phyloP scores from a whole-genome alignment of 2,888 invertebrate genomes.

The Protonemura montana region DNA sequence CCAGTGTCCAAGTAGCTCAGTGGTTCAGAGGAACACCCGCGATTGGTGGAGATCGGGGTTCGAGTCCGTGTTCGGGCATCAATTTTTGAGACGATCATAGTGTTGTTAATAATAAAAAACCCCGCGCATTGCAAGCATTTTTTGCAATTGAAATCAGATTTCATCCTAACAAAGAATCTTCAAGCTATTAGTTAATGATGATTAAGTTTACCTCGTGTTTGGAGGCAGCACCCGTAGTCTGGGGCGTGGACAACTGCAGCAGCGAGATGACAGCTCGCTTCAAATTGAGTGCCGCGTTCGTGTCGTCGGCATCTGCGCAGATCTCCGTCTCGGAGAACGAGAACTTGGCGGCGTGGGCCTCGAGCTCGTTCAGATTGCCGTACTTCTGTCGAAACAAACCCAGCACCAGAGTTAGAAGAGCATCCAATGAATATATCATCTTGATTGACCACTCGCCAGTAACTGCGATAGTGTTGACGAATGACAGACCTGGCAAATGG shows the following conservation, averaged over 20 bases:
- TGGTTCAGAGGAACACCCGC: too few species aligned
- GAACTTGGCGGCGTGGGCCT: constrained; percentile 76
- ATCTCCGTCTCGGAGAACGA: constrained; percentile 78
- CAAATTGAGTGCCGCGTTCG: constrained; percentile 82
- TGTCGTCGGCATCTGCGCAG: constrained; percentile 77
- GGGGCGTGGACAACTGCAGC: constrained; percentile 71
- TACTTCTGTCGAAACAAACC: constrained; percentile 57
- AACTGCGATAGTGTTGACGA: too few species aligned
- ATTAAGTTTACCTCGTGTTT: constrained; percentile 58
- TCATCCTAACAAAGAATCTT: not conserved
- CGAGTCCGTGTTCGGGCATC: not conserved
- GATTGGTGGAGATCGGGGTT: too few species aligned
- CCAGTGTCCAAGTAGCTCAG: too few species aligned
- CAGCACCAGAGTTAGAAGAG: constrained; percentile 44
- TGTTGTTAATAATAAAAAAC: too few species aligned
- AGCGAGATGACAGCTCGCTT: constrained; percentile 88
- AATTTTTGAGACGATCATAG: too few species aligned
- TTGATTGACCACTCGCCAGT: too few species aligned
- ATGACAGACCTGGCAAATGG: too few species aligned
- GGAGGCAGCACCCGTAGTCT: constrained; percentile 59
- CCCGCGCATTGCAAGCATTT: too few species aligned
- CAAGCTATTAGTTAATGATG: too few species aligned
- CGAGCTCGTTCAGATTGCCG: constrained; percentile 65
- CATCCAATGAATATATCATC: too few species aligned
- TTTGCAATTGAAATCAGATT: not conserved